Base-by-base conservation (phyloP, 2,797 vertebrate species). In the Micromesistius poutassou region DNA sequence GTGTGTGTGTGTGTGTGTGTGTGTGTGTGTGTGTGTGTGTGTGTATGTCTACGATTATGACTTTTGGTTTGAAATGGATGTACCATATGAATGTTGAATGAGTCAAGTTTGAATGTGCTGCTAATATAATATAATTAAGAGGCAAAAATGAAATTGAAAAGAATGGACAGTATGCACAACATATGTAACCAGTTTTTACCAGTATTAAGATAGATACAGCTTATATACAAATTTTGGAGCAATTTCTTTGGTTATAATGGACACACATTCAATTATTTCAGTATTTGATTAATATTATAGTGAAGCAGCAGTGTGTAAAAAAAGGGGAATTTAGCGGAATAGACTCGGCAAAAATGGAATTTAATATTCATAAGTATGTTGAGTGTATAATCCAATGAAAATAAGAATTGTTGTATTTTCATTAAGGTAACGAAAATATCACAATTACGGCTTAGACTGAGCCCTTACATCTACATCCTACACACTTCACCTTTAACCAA, bases 11-110 rank as follows among this genome's bases (percentile, higher is more conserved):
- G 33, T 33, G 33, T 33, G 40, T 42, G 46, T 19, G 46, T 62
- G 50, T 62, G 50, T 62, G 19, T 62, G 50, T 62, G 50, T 62
- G 50, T 62, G 50, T 62, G 50, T 62, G 46, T 55, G 50, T 55
- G 50, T 62, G 4, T n/a, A 19, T 22, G 50, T 62, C 22, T 66
- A 8, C 14, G 6, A 50, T 12, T 62, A 68, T 28, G 62, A 68
- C 62, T 62, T 25, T 62, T 62, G 62, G 62, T 28, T 68, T 28
- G 62, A 68, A 68, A 9, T 28, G 62, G 62, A 68, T 28, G 8
- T 28, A 28, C 25, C n/a, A 68, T 28, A 68, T 68, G 62, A 68
- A 62, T 62, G 22, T 62, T 25, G 55, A 62, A 28, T 68, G 62
- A 68, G 62, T 28, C 13, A 28, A 12, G 62, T 28, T 68, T 68